These are phyloP conservation scores for Stramonita haemastoma DNA, from an alignment of 2,888 invertebrate genomes.

Conservation along the genomic window DNA sequence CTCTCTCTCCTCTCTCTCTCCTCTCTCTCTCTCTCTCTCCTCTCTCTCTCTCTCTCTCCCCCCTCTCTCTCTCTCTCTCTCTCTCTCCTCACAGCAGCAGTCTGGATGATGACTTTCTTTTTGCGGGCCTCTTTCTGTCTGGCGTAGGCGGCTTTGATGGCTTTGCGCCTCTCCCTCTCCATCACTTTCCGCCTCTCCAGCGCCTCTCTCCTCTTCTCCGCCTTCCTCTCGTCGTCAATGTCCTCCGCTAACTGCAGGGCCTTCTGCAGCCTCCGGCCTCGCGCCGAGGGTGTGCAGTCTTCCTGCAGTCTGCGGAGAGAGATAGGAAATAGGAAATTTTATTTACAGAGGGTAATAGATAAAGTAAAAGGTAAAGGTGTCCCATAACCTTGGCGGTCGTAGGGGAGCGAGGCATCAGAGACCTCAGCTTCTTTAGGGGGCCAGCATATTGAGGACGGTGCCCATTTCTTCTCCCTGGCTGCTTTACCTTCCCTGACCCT, in stretches of 20 bases:
- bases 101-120: slow-evolving; percentile 52
- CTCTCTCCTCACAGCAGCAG: slow-evolving; percentile 37
- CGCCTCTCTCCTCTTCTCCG: slow-evolving; percentile 53
- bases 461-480: too few species aligned
- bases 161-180: slow-evolving; percentile 73
- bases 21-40: too few species aligned
- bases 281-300: slow-evolving; percentile 54
- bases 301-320: neutral
- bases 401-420: too few species aligned
- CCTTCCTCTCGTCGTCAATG: slow-evolving; percentile 59
- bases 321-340: too few species aligned
- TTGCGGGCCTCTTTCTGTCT: slow-evolving; percentile 69
- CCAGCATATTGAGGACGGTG: too few species aligned
- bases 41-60: neutral
- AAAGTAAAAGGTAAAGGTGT: too few species aligned
- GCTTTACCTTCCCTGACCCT: too few species aligned
- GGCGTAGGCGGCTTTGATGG: slow-evolving; percentile 70
- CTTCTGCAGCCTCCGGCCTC: slow-evolving; percentile 57
- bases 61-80: too few species aligned
- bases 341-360: too few species aligned
- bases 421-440: too few species aligned
- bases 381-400: too few species aligned
- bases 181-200: slow-evolving; percentile 67
- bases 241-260: slow-evolving; percentile 67
- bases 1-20: too few species aligned